A percentile compares a stretch with the other conserved stretches of the same genome.
Conservation (phyloP, 2,888 invertebrate species). For the Chalcis sispes region DNA sequence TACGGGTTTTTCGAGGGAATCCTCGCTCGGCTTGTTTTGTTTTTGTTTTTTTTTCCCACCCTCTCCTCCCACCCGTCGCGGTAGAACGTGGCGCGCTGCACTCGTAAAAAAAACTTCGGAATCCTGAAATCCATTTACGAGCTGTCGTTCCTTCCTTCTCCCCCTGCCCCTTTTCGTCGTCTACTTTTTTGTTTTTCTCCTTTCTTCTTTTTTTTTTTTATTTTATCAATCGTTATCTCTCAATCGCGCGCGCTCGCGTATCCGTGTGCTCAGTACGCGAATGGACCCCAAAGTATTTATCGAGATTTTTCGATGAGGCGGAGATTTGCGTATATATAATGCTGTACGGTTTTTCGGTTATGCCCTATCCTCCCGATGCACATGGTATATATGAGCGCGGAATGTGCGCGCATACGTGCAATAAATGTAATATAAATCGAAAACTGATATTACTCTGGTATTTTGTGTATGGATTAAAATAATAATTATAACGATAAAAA, state of each 20-base stretch:
- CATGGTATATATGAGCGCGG: not conserved
- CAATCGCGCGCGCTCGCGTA: not conserved
- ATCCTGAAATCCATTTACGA: constrained; percentile 28
- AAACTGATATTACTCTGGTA: constrained; percentile 32
- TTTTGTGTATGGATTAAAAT: too few species aligned
- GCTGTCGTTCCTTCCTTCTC: not conserved
- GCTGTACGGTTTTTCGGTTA: not conserved
- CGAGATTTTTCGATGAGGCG: not conserved
- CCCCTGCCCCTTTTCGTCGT: not conserved
- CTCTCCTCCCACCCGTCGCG: not conserved
- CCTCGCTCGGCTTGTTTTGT: too few species aligned
- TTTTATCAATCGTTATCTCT: not conserved
- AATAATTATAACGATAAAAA: too few species aligned
- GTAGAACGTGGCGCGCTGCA: not conserved
- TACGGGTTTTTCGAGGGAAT: not conserved
- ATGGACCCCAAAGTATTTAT: constrained; percentile 20
- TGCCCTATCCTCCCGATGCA: not conserved
- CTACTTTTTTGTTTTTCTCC: not conserved
- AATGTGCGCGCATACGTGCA: not conserved
- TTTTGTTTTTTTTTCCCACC: too few species aligned
- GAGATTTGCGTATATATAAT: not conserved
- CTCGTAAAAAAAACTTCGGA: not conserved
- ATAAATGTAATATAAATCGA: constrained; percentile 36
- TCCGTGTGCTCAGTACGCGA: too few species aligned
- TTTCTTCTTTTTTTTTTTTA: not conserved